phyloP scores from a whole-genome alignment of 2,797 vertebrate species.

The Malacoraja senta region DNA sequence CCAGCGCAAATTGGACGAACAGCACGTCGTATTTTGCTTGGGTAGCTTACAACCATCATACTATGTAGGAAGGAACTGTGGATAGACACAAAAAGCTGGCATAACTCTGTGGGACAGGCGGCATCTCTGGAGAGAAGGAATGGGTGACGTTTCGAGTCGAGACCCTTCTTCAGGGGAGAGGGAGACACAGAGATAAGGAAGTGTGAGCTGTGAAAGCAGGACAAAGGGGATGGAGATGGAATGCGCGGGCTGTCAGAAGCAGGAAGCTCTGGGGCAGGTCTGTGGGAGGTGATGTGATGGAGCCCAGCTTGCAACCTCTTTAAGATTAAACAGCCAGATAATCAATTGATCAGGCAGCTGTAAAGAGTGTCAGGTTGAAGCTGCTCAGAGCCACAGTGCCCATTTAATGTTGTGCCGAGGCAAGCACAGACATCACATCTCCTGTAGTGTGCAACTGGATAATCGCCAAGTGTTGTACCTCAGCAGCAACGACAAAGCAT shows the following conservation, averaged over 20 bases:
- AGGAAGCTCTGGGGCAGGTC: neutral
- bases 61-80: too few relatives aligned
- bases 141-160: too few relatives aligned
- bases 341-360: slow-evolving; percentile 45
- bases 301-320: slow-evolving; percentile 39
- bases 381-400: slow-evolving; percentile 44
- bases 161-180: too few relatives aligned
- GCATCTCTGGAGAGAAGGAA: too few relatives aligned
- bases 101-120: too few relatives aligned
- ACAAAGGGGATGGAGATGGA: neutral
- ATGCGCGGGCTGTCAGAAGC: neutral
- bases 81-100: too few relatives aligned
- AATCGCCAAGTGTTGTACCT: slow-evolving; percentile 39
- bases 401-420: slow-evolving; percentile 41
- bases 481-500: slow-evolving; percentile 39
- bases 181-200: too few relatives aligned
- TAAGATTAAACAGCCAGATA: slow-evolving; percentile 45
- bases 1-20: too few relatives aligned
- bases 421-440: slow-evolving; percentile 41
- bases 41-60: too few relatives aligned
- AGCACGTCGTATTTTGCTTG: too few relatives aligned
- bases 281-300: neutral
- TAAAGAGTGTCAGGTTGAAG: slow-evolving; percentile 44
- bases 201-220: too few relatives aligned
- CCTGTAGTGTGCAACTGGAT: slow-evolving; percentile 40